Evolutionary conservation across 1,140 invertebrate genomes (phyloP).

Genomic region (Littorina saxatilis): DNA sequence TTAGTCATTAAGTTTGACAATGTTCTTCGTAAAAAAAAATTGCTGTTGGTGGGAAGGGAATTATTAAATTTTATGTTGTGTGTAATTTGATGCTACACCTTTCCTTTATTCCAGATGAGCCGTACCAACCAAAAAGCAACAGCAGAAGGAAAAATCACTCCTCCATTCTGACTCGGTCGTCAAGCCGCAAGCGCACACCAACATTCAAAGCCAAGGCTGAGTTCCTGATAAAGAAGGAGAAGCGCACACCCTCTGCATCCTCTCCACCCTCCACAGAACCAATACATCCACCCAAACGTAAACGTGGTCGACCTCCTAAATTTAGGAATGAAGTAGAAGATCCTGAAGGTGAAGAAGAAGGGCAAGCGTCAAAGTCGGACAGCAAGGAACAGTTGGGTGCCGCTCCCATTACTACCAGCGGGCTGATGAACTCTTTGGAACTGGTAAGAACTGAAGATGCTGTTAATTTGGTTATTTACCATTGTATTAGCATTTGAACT

Average conservation of each 20-base stretch:
- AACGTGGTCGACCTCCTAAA: constrained; percentile 27
- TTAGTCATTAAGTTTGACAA: no score
- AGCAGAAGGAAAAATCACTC: background rate
- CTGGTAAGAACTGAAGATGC: background rate
- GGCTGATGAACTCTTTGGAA: constrained; percentile 18
- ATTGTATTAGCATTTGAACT: no score
- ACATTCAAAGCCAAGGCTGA: constrained; percentile 26
- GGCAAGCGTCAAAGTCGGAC: background rate
- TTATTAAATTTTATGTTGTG: no score
- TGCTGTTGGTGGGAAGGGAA: no score
- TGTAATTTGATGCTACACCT: no score
- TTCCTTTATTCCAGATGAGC: background rate
- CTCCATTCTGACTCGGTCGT: constrained; percentile 10
- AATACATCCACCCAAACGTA: background rate
- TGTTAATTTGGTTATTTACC: no score
- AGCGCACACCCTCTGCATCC: background rate
- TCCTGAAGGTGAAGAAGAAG: background rate
- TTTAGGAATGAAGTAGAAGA: background rate
- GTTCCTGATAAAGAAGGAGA: constrained; percentile 8
- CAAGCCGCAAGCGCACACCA: constrained; percentile 4
- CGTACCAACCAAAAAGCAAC: background rate
- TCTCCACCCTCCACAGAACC: background rate
- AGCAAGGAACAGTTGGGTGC: background rate
- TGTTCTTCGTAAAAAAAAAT: no score
- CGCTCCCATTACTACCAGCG: background rate